These are phyloP conservation scores for Forbesichthys agassizii DNA, from an alignment of 2,113 vertebrate species.

Conservation along the genomic window DNA sequence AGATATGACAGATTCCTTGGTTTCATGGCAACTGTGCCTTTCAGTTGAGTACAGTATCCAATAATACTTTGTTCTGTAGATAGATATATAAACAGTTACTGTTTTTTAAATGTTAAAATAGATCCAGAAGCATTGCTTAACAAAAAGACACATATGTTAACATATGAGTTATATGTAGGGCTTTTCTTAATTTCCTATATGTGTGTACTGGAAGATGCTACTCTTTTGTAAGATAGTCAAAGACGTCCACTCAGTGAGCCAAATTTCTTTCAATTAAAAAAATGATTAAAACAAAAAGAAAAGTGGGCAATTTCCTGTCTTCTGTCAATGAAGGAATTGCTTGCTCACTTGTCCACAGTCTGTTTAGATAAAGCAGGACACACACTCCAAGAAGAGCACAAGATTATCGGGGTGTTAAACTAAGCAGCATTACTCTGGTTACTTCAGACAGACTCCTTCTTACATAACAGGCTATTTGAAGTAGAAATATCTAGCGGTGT, in stretches of 20 bases:
- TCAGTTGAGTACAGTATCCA: too few relatives aligned
- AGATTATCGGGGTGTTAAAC: conserved; percentile 77
- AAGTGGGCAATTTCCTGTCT: neutral
- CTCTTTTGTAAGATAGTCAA: too few relatives aligned
- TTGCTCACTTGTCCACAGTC: conserved; percentile 36
- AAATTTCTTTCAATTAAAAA: too few relatives aligned
- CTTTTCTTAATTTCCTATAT: too few relatives aligned
- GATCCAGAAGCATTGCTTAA: too few relatives aligned
- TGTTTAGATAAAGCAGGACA: conserved; percentile 66
- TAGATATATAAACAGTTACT: too few relatives aligned
- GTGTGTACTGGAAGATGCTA: too few relatives aligned
- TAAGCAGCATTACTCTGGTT: conserved; percentile 72
- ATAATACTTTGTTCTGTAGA: too few relatives aligned
- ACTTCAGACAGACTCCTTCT: conserved; percentile 52
- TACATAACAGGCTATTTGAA: conserved; percentile 56
- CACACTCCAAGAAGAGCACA: conserved; percentile 56
- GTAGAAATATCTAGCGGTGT: conserved; percentile 14
- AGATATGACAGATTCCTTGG: neutral
- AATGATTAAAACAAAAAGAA: conserved; percentile 1
- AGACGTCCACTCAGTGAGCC: too few relatives aligned
- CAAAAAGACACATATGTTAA: too few relatives aligned
- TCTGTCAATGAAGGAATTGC: conserved; percentile 14
- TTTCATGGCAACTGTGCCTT: neutral
- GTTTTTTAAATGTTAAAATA: too few relatives aligned
- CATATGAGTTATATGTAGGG: too few relatives aligned